These are phyloP conservation scores for Synanthedon myopaeformis DNA, from an alignment of 2,888 invertebrate species.

Conservation along the genomic window DNA sequence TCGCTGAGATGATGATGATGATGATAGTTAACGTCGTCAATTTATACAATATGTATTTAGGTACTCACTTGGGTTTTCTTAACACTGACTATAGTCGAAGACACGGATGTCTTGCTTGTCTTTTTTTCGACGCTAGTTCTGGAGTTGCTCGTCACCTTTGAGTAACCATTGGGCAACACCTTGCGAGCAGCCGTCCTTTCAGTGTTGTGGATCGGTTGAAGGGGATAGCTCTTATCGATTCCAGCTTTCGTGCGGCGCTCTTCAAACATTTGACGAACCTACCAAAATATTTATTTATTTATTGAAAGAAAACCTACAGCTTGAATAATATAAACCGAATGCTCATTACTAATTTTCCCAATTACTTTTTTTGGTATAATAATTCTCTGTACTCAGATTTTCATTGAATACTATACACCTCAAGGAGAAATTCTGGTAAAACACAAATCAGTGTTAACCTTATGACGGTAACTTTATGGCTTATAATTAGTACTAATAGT, in stretches of 20 bases:
- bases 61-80: background rate
- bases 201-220: conserved; percentile 78
- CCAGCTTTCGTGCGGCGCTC: conserved; percentile 81
- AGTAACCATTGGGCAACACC: conserved; percentile 44
- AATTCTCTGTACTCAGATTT: no score
- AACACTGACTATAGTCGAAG: background rate
- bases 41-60: no score
- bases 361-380: no score
- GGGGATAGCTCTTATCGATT: conserved; percentile 84
- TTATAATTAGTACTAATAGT: no score
- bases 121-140: conserved; percentile 31
- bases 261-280: conserved; percentile 89
- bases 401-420: no score
- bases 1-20: background rate
- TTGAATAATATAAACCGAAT: no score
- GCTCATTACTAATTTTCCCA: no score
- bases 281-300: conserved; percentile 3
- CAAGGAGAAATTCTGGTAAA: no score
- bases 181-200: conserved; percentile 34
- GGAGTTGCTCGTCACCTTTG: conserved; percentile 29
- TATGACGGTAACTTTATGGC: no score
- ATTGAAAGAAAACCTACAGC: no score
- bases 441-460: no score
- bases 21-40: no score
- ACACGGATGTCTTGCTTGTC: conserved; percentile 16